Base-by-base conservation (phyloP, 2,113 vertebrate genomes). In the Tachysurus fulvidraco region DNA sequence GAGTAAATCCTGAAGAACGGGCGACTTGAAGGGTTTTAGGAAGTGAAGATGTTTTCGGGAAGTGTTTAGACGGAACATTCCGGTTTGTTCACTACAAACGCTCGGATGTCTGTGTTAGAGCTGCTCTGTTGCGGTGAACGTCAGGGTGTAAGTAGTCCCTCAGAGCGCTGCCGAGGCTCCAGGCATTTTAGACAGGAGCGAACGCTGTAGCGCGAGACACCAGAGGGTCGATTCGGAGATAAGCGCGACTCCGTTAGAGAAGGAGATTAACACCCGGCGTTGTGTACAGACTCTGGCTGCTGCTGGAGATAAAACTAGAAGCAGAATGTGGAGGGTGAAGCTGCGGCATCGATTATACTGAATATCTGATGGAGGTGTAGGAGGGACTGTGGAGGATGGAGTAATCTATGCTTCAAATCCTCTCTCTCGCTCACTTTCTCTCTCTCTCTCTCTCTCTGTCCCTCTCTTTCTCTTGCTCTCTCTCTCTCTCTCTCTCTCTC, bases 41-140 rank as follows among this genome's bases (percentile, higher is more conserved):
- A 67, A 67, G 65, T 67, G 65, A 67, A 67, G 14, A 30, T 67
- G 28, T 67, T 71, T 71, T 71, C 19, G 67, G 67, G 67, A 71
- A 41, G 17, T 19, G 67, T 6, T 71, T 41, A 7, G 19, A 41
- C 41, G 19, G 19, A 69, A 14, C n/a, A 28, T 3, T 28, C 10
- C 4, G 10, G 21, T 13, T 28, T 25, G 13, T 28, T 65, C n/a
- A n/a, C 8, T 5, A 3, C 57, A 21, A 3, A 3, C 9, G 21
- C 17, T 23, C 21, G 0, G 17, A 6, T 1, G 11, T 59, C 5
- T 59, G 5, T 0, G 21, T 62, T 10, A 62, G 23, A 57, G 3
- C 59, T 62, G 59, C 59, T 2, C 2, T 62, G 7, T 6, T 2
- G 57, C 6, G 5, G 57, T 59, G 19, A 60, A 60, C 5, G 59